A percentile compares a stretch with the other conserved stretches of the same genome.
Conservation (phyloP, 2,113 vertebrate species). For the Tyto alba region DNA sequence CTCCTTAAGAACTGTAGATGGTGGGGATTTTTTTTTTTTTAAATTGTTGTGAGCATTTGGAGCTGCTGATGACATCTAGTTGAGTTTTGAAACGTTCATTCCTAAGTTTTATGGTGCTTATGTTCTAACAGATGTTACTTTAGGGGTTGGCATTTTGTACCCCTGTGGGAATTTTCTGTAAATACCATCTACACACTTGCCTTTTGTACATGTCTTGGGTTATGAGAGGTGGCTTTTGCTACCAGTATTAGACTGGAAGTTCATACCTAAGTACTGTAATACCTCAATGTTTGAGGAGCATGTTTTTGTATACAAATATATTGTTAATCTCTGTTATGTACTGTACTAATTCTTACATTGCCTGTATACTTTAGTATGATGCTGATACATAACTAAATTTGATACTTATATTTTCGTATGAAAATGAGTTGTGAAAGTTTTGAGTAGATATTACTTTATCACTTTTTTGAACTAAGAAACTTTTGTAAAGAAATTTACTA, state of each 20-base stretch:
- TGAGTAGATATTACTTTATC: conserved; percentile 99
- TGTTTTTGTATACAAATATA: conserved; percentile 95
- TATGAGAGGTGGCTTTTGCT: conserved; percentile 88
- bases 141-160: conserved; percentile 79
- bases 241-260: conserved; percentile 97
- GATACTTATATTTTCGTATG: conserved; percentile 99
- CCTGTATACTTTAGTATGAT: conserved; percentile 99
- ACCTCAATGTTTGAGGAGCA: conserved; percentile 96
- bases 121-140: conserved; percentile 83
- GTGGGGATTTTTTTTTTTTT: conserved; percentile 49
- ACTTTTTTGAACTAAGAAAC: conserved; percentile 90
- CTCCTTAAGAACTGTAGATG: conserved; percentile 53
- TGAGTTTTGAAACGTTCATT: conserved; percentile 72
- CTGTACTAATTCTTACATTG: conserved; percentile 99
- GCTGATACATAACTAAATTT: conserved; percentile 99
- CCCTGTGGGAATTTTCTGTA: conserved; percentile 88
- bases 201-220: conserved; percentile 88
- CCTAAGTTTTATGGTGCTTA: conserved; percentile 91
- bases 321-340: conserved; percentile 92
- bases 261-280: conserved; percentile 99
- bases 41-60: conserved; percentile 67
- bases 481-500: conserved; percentile 99
- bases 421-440: conserved; percentile 98
- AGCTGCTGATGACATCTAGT: conserved; percentile 76
- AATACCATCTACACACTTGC: conserved; percentile 93